Evolutionary conservation across 2,113 vertebrate species (phyloP).

Genomic region (crab-eating macaque (Macaca fascicularis)): T2T-MFA8v1.1 NC_088383.1:139899501-139900000

Average conservation of each 20-base stretch:
- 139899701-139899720: neutral
- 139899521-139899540: neutral
- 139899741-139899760: neutral
- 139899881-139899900: neutral
- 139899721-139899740: neutral
- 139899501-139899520: rapidly evolving
- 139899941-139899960: too few relatives aligned
- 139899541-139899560: neutral
- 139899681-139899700: neutral
- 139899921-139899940: neutral
- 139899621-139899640: neutral
- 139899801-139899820: too few relatives aligned
- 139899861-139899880: neutral
- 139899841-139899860: neutral
- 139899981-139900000: neutral
- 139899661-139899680: neutral
- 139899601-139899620: rapidly evolving
- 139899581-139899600: too few relatives aligned
- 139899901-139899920: neutral
- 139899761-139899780: neutral
- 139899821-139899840: neutral
- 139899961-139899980: too few relatives aligned
- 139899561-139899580: neutral
- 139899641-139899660: rapidly evolving
- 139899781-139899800: neutral